phyloP scores from a whole-genome alignment of 2,797 vertebrate genomes.

The Gymnodraco acuticeps region DNA sequence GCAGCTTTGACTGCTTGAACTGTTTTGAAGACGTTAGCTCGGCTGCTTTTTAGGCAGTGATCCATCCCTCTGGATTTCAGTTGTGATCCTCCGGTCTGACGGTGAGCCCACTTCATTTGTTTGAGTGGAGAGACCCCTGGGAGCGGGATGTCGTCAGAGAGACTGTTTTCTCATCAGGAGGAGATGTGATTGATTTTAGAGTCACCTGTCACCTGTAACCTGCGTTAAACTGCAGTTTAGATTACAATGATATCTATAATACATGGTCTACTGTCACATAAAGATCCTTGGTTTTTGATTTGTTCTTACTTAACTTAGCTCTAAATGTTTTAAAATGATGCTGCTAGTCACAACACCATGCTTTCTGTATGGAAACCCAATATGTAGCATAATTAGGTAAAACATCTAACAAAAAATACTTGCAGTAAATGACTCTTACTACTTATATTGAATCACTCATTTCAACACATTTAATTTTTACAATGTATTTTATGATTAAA shows the following conservation, averaged over 20 bases:
- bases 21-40: constrained; percentile 29
- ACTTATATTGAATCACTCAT: neutral
- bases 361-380: neutral
- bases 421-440: neutral
- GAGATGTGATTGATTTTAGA: neutral
- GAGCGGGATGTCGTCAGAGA: constrained; percentile 17
- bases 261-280: neutral
- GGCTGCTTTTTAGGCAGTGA: constrained; percentile 32
- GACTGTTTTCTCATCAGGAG: constrained; percentile 35
- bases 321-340: neutral
- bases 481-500: neutral
- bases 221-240: neutral
- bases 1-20: constrained; percentile 26
- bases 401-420: too few relatives aligned
- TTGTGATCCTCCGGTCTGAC: constrained; percentile 36
- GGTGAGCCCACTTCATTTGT: constrained; percentile 54
- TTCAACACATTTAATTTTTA: neutral
- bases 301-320: neutral
- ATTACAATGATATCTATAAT: neutral
- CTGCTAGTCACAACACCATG: neutral
- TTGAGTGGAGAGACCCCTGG: constrained; percentile 26
- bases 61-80: constrained; percentile 20
- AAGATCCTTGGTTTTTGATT: neutral
- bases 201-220: neutral
- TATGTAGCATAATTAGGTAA: neutral